phyloP scores from a whole-genome alignment of 1,140 invertebrate genomes.

The Mycetomoellerius zeteki region DNA sequence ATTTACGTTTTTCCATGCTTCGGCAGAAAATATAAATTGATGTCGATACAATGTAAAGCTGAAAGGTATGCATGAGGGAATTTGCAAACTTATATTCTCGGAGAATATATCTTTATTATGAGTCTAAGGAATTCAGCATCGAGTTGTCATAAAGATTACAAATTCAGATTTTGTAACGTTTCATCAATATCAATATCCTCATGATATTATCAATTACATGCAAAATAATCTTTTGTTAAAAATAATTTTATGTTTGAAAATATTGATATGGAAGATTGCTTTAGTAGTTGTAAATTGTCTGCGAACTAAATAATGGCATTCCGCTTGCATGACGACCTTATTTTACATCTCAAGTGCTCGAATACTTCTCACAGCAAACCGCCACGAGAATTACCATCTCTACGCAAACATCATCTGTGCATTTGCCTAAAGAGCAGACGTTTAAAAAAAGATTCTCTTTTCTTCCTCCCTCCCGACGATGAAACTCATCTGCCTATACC shows the following conservation, averaged over 20 bases:
- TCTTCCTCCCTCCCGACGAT: background rate
- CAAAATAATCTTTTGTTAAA: background rate
- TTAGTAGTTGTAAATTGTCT: background rate
- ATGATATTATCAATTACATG: background rate
- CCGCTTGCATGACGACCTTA: background rate
- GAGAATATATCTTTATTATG: background rate
- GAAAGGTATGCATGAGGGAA: slow-evolving; percentile 7
- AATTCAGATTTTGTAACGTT: background rate
- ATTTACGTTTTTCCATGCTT: background rate
- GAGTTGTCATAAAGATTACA: background rate
- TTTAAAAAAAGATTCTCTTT: background rate
- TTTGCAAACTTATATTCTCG: slow-evolving; percentile 14
- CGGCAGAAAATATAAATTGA: slow-evolving; percentile 20
- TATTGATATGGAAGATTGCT: background rate
- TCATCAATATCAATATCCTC: background rate
- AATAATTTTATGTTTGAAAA: background rate
- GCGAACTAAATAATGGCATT: background rate
- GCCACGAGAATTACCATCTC: slow-evolving; percentile 7
- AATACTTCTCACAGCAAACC: background rate
- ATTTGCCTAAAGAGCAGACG: slow-evolving; percentile 26
- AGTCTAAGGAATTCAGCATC: background rate
- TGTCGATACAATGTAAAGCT: background rate
- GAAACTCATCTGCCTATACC: background rate
- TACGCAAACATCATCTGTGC: background rate
- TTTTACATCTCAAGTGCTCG: slow-evolving; percentile 19